A percentile compares a stretch with the other conserved stretches of the same genome.
phyloP scores from a whole-genome alignment of 2,113 vertebrate species.

The Salvelinus fontinalis region DNA sequence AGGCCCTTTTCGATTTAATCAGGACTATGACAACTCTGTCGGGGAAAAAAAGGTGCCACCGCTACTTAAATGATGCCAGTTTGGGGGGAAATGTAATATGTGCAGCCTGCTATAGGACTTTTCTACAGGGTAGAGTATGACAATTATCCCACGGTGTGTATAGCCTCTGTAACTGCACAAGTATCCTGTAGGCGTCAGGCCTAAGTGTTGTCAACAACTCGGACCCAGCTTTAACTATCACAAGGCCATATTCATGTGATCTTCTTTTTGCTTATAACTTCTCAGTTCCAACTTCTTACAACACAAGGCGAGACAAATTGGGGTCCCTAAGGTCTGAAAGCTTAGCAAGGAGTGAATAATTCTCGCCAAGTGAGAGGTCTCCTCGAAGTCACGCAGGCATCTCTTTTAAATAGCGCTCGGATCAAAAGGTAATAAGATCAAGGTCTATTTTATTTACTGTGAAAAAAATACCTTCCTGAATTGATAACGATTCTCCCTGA shows the following conservation, averaged over 20 bases:
- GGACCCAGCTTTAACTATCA: slow-evolving; percentile 54
- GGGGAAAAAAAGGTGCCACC: neutral
- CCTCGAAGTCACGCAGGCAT: slow-evolving; percentile 62
- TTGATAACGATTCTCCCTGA: slow-evolving; percentile 54
- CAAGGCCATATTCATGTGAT: neutral
- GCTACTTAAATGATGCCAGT: neutral
- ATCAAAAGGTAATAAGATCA: slow-evolving; percentile 71
- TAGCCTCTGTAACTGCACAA: neutral
- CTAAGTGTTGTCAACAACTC: slow-evolving; percentile 12
- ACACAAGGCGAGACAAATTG: slow-evolving; percentile 3
- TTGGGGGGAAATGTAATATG: neutral
- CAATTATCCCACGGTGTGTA: neutral
- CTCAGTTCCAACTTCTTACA: neutral
- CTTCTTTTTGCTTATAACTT: neutral
- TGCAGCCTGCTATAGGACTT: neutral
- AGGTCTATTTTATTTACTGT: slow-evolving; percentile 62
- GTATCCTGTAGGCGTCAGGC: no score
- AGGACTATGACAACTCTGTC: neutral
- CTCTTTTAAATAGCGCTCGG: slow-evolving; percentile 72
- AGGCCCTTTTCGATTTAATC: slow-evolving; percentile 5
- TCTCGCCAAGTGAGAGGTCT: slow-evolving; percentile 14
- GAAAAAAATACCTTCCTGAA: slow-evolving; percentile 23
- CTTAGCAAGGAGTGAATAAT: slow-evolving; percentile 14
- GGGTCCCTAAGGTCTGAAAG: slow-evolving; percentile 44
- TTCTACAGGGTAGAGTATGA: neutral